A percentile compares a stretch with the other conserved stretches of the same genome.
phyloP scores from a whole-genome alignment of 2,888 invertebrate species.

The Nemapogon koenigi region DNA sequence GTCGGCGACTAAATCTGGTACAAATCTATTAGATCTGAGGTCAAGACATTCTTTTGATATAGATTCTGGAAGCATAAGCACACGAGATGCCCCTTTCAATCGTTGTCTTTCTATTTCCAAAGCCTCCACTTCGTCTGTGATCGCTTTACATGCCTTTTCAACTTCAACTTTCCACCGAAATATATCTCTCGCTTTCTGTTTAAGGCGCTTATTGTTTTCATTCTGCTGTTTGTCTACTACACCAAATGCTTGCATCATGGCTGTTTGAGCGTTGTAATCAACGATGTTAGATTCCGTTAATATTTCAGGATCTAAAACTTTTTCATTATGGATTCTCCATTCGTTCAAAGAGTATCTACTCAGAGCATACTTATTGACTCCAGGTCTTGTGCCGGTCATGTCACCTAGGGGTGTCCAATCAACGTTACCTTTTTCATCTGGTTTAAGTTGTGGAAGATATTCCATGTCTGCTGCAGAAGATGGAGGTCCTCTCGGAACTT shows the following conservation, averaged over 20 bases:
- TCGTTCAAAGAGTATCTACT: conserved; percentile 75
- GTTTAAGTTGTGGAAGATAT: conserved; percentile 43
- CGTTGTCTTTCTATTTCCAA: conserved; percentile 73
- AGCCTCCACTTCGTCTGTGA: conserved; percentile 72
- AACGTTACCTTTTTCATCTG: conserved; percentile 75
- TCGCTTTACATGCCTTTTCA: conserved; percentile 71
- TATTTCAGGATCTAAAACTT: conserved; percentile 51
- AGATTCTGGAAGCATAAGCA: conserved; percentile 73
- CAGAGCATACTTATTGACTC: conserved; percentile 77
- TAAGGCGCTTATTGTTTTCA: conserved; percentile 70
- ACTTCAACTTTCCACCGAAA: conserved; percentile 79
- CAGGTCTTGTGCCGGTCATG: conserved; percentile 76
- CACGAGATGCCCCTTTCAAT: conserved; percentile 71
- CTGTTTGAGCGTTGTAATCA: conserved; percentile 69
- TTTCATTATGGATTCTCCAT: conserved; percentile 70
- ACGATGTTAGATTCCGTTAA: conserved; percentile 62
- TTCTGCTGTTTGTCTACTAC: conserved; percentile 72
- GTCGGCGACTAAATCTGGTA: conserved; percentile 78
- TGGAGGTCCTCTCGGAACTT: neutral
- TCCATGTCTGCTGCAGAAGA: too few relatives aligned
- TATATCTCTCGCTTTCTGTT: conserved; percentile 71
- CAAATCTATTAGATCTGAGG: conserved; percentile 70
- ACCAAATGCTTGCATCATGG: conserved; percentile 69
- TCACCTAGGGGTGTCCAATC: conserved; percentile 75
- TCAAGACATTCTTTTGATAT: conserved; percentile 80